Percentiles rank a stretch among this genome's conserved stretches.
These are phyloP conservation scores for Cerastis rubricosa DNA, from an alignment of 2,888 invertebrate genomes.

Conservation along the genomic window DNA sequence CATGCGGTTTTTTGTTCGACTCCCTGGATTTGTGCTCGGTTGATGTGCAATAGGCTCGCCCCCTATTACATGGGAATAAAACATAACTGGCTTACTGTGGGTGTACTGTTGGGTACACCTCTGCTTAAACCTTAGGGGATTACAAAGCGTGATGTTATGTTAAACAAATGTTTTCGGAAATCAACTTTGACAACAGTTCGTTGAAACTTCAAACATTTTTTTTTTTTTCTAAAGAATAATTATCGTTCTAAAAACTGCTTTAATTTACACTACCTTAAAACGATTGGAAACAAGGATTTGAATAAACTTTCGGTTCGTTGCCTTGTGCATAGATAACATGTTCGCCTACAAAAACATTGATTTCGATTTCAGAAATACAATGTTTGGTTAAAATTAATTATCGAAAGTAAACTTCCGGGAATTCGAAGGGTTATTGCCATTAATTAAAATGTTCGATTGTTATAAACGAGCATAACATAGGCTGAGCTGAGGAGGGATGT, in stretches of 20 bases:
- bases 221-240: neutral
- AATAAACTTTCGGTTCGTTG: neutral
- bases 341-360: neutral
- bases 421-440: conserved; percentile 28
- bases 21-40: no score
- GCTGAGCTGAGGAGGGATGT: neutral
- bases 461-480: neutral
- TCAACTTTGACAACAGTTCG: no score
- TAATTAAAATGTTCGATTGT: conserved; percentile 17
- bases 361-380: neutral
- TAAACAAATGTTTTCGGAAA: no score
- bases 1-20: no score
- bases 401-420: conserved; percentile 19
- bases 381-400: conserved; percentile 29
- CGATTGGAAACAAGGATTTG: neutral
- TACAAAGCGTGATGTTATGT: no score
- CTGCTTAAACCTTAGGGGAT: no score
- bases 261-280: neutral
- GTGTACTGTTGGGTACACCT: no score
- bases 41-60: no score
- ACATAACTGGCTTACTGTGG: no score
- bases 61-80: no score
- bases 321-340: neutral
- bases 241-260: neutral
- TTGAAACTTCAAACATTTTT: neutral